Percentiles rank a stretch among this genome's conserved stretches.
These are phyloP conservation scores for Hyalella azteca DNA, from an alignment of 2,888 invertebrate genomes.

Conservation along the genomic window DNA sequence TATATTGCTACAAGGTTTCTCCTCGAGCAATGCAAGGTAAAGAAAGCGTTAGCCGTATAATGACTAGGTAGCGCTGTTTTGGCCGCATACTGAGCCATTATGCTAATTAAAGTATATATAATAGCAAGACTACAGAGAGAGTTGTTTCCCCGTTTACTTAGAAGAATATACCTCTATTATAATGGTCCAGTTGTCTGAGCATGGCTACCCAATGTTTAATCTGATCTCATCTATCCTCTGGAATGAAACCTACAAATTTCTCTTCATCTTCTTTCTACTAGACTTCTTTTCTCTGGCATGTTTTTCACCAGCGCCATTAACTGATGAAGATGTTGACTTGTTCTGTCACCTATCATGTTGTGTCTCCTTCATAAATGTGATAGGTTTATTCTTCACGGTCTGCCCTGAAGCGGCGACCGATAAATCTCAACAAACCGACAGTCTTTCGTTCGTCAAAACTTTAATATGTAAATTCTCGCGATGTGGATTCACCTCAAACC, in stretches of 20 bases:
- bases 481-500: slow-evolving; percentile 35
- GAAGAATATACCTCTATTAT: slow-evolving; percentile 14
- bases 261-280: slow-evolving; percentile 13
- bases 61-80: slow-evolving; percentile 14
- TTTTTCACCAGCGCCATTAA: slow-evolving; percentile 3
- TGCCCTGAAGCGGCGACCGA: slow-evolving; percentile 3
- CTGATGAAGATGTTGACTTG: slow-evolving; percentile 21
- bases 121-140: slow-evolving; percentile 2
- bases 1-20: neutral
- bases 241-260: neutral
- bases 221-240: slow-evolving; percentile 23
- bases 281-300: slow-evolving; percentile 33
- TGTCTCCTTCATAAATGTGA: slow-evolving; percentile 37
- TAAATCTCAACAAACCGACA: slow-evolving; percentile 39
- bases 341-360: slow-evolving; percentile 37
- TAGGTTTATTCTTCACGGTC: slow-evolving; percentile 34
- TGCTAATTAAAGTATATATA: slow-evolving; percentile 25
- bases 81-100: neutral
- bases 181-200: slow-evolving; percentile 30
- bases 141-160: slow-evolving; percentile 28
- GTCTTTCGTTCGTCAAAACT: slow-evolving; percentile 40
- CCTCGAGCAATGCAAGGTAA: slow-evolving; percentile 1
- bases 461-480: slow-evolving; percentile 17
- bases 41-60: neutral
- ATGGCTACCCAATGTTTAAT: slow-evolving; percentile 20